Base-by-base conservation (phyloP, 1,140 invertebrate genomes). In the Lepidurus apus region DNA sequence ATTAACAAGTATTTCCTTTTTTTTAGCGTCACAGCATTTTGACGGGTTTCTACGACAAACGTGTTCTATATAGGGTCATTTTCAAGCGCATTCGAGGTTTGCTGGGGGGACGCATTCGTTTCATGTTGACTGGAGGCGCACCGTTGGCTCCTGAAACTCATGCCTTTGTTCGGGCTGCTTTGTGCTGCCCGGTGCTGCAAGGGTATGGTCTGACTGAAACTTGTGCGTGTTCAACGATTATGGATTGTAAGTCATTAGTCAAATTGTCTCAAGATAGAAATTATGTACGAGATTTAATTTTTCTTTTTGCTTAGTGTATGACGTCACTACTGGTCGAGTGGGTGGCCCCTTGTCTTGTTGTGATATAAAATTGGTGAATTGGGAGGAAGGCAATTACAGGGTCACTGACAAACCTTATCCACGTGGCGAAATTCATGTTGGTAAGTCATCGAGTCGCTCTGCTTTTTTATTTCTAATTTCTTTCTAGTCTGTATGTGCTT, bases 201-300 rank as follows among this genome's bases (percentile, higher is more conserved):
- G 98, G 97, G 74, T 99, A 99, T 87, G 98, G 97, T 8, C 89
- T 99, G 45, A 99, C 98, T 1, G 97, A 99, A 89, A 98, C 96
- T 10, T 93, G 93, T 81, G 97, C 95, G 3, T 95, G 93, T 83
- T 95, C 94, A 42, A 93, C 95, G 21, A 92, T 97, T 77, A 93
- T 95, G 89, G 92, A 96, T 84, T 86, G 91, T 77, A 79, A 8
- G 73, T 53, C 80, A 74, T 76, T 34, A 76, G n/a, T 53, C 11
- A 17, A 74, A 43, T 77, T 74, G 34, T 4, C 3, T 65, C 1
- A 74, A 34, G 53, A 45, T 77, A 76, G 45, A 24, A 7, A 76
- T 75, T 75, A 47, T 47, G 43, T 76, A 78, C 24, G 44, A 65
- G 77, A 82, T 74, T 75, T 73, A 82, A 78, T 80, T 80, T 81